Evolutionary conservation across 2,888 invertebrate species (phyloP), one percentile per base, ranked within the genome.

Genomic region (Catotricha subobsoleta): DNA sequence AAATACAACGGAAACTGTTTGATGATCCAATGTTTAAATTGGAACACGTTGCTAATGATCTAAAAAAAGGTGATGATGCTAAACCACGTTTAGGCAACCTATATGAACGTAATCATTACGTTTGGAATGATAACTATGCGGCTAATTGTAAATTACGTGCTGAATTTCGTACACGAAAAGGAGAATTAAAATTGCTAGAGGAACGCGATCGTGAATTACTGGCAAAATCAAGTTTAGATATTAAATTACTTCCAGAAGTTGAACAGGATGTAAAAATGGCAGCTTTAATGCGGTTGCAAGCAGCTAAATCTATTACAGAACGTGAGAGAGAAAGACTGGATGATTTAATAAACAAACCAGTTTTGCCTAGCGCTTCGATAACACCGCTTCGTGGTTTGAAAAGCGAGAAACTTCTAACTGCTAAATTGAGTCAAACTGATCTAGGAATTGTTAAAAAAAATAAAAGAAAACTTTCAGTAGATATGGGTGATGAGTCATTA

Each of bases 1-100:
- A 88, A 57, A 76, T 80, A 0, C 88, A 87, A 52, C 83, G 86
- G 50, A 73, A 80, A 43, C 64, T 98, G 44, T 90, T 86, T 51
- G 87, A 88, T 51, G 95, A 98, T 74, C 81, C 97, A 6, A 99
- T 99, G 98, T 98, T 82, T 59, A 90, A 86, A 57, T 65, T 98
- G 48, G 95, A 98, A 57, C 97, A 98, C 61, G 82, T 82, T 39
- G 74, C 76, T 0, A 78, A 80, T 39, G 95, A 95, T 61, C 69
- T 70, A 44, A 73, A 71, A 50, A 65, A 68, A 13, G 77, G 80
- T 0, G 78, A 76, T 50, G 69, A 69, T 45, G 71, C 77, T 1
- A 78, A 80, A 49, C 81, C 84, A 0, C 61, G 74, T 10, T 62
- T 98, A 0, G 76, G 78, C 9, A 71, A 72, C 49, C 67, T 95